phyloP scores from a whole-genome alignment of 2,797 vertebrate species.

The Orestias chungarensis region DNA sequence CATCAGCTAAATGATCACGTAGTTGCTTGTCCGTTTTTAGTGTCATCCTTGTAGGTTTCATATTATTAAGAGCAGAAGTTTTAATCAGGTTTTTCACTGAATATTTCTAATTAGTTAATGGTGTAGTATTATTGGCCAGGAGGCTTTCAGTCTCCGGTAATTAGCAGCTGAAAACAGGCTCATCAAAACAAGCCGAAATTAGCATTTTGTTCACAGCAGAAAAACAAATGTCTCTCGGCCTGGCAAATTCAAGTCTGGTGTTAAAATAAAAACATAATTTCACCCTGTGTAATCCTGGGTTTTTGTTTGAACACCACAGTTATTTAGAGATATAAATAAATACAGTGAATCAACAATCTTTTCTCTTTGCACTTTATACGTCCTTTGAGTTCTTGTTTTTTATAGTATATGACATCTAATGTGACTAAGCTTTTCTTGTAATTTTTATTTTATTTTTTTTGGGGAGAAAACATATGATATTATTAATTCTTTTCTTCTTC shows the following conservation, averaged over 20 bases:
- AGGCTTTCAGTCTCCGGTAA: slow-evolving; percentile 24
- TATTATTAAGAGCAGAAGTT: slow-evolving; percentile 17
- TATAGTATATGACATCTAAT: neutral
- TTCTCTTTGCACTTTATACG: slow-evolving; percentile 30
- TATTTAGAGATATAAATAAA: slow-evolving; percentile 19
- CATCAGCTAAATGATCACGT: neutral
- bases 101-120: slow-evolving; percentile 33
- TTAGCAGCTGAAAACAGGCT: slow-evolving; percentile 40
- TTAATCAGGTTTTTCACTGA: slow-evolving; percentile 20
- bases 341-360: slow-evolving; percentile 23
- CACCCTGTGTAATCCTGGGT: slow-evolving; percentile 21
- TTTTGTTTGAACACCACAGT: slow-evolving; percentile 4
- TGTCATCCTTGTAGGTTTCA: slow-evolving; percentile 15
- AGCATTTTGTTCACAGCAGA: slow-evolving; percentile 47
- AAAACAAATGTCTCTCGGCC: slow-evolving; percentile 28
- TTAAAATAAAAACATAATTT: slow-evolving; percentile 27
- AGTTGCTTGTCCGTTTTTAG: neutral
- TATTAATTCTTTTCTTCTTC: too few species aligned
- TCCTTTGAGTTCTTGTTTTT: slow-evolving; percentile 28
- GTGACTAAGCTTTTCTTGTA: neutral
- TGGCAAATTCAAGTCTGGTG: slow-evolving; percentile 35
- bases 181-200: slow-evolving; percentile 39
- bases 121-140: slow-evolving; percentile 30
- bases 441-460: neutral
- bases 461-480: too few species aligned